phyloP scores from a whole-genome alignment of 53 echinoderm and acorn worm species.

The Echinometra lucunter region DNA sequence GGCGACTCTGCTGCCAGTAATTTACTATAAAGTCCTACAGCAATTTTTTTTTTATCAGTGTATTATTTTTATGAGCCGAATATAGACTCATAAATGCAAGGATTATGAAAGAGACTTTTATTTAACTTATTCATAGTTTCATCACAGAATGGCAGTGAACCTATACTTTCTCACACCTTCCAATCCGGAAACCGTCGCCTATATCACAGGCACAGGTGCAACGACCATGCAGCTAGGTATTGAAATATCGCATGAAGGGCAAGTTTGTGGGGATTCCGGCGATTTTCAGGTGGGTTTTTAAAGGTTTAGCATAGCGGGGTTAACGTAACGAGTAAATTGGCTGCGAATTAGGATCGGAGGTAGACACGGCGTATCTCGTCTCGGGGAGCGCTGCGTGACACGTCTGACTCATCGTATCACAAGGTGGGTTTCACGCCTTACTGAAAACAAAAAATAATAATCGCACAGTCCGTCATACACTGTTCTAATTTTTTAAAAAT shows the following conservation, averaged over 20 bases:
- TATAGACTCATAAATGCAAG: no score
- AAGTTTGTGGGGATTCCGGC: conserved; percentile 25
- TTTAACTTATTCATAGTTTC: neutral
- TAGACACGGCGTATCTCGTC: neutral
- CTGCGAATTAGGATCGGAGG: conserved; percentile 22
- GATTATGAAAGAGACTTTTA: no score
- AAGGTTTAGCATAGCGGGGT: neutral
- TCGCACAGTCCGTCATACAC: no score
- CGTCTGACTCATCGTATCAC: neutral
- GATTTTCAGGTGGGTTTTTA: neutral
- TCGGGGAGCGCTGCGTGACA: neutral
- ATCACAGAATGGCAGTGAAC: neutral
- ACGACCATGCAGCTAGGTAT: neutral
- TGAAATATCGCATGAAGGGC: conserved; percentile 40
- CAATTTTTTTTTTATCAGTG: no score
- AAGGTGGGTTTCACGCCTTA: neutral
- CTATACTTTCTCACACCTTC: conserved; percentile 7
- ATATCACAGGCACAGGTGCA: neutral
- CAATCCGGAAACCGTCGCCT: neutral
- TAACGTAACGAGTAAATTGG: conserved; percentile 40
- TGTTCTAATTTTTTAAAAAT: no score
- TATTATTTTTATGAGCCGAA: no score
- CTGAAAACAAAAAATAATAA: no score
- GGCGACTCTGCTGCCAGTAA: no score
- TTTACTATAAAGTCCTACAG: no score